Evolutionary conservation across 2,888 invertebrate species (phyloP).

Genomic region (Calameuta pallipes): DNA sequence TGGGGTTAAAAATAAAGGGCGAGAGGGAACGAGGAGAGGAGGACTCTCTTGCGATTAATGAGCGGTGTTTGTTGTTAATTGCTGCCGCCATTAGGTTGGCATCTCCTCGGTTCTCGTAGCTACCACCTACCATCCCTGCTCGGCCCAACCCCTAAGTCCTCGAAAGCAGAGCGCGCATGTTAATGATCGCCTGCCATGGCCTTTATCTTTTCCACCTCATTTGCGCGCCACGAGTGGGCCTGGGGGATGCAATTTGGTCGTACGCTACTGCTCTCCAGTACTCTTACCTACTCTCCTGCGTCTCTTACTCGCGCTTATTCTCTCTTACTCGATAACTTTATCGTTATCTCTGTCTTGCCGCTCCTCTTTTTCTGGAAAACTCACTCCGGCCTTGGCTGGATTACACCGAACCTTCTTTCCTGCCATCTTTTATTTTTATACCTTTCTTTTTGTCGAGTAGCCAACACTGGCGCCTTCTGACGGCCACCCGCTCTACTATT

Average conservation of each 20-base stretch:
- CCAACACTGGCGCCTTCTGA: neutral
- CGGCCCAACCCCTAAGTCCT: conserved; percentile 40
- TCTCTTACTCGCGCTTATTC: neutral
- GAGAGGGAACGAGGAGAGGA: conserved; percentile 3
- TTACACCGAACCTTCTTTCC: neutral
- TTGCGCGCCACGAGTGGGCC: conserved; percentile 60
- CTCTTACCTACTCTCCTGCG: neutral
- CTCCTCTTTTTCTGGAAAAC: neutral
- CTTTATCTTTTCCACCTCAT: conserved; percentile 67
- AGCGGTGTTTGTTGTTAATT: conserved; percentile 67
- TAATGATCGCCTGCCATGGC: conserved; percentile 64
- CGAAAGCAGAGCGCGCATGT: conserved; percentile 61
- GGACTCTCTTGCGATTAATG: conserved; percentile 62
- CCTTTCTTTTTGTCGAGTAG: neutral
- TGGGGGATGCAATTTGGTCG: conserved; percentile 33
- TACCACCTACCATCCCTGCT: conserved; percentile 12
- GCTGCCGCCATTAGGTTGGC: conserved; percentile 66
- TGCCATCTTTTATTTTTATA: neutral
- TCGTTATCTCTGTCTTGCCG: neutral
- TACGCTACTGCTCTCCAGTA: conserved; percentile 22
- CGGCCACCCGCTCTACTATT: neutral
- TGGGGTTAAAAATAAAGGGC: neutral
- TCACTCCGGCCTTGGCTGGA: neutral
- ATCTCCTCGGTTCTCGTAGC: conserved; percentile 48
- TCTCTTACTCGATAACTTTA: neutral